Base-by-base conservation (phyloP, 64 coral and sea anemone species). In the Stichodactyla helianthus region DNA sequence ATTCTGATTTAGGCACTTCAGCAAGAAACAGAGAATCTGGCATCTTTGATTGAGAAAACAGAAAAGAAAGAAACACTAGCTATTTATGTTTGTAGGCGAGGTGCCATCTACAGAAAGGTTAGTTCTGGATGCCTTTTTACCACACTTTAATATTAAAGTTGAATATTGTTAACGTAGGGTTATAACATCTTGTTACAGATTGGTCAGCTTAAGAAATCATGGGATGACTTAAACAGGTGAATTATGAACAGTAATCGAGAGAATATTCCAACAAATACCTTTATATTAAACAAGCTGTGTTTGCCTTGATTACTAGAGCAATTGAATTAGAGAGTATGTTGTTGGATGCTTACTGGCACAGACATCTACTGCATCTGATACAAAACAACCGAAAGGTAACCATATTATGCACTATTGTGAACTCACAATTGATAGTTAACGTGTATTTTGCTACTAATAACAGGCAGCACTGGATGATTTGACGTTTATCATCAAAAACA, bases 41-140 rank as follows among this genome's bases (percentile, higher is more conserved):
- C 88, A 2, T 61, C 79, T 19, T 86, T 91, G 79, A 89, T 98
- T 14, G 89, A 94, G 28, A 82, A 87, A 54, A 89, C 92, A 55
- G 86, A 94, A 23, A 92, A 92, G 55, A 77, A 87, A 6, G 95
- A 92, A 54, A 92, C 92, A 0, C 79, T 92, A 2, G 92, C 95
- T 15, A 84, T 98, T 50, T 89, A 84, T 88, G 83, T 98, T 18
- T 89, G 92, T 61, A 84, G 95, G 59, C 84, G 95, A 74, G 95
- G 95, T 12, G 95, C 95, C 76, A 84, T 98, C n/a, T 92, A 87
- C 64, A 86, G 95, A 22, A 98, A 98, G 95, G 95, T 98, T 59
- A 2, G 59, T 60, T 17, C 6, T 51, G 19, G 19, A 4, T 22
- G 4, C 6, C n/a, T 68, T 22, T 68, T 20, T 68, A 18, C 18